These are phyloP conservation scores for Chaetodon trifasciatus DNA, from an alignment of 2,797 vertebrate species.

Conservation along the genomic window DNA sequence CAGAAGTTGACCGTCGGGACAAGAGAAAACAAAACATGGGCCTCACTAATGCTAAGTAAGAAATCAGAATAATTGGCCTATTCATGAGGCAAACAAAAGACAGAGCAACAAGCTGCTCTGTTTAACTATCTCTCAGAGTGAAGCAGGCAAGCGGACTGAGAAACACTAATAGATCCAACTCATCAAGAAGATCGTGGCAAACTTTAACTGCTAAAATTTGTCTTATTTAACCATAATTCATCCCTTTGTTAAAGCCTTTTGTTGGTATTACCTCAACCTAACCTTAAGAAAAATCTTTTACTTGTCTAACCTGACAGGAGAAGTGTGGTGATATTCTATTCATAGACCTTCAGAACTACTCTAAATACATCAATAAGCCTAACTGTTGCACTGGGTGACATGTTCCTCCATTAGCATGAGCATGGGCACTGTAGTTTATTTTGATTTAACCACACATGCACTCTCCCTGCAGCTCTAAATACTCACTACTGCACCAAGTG, in stretches of 20 bases:
- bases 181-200: background rate
- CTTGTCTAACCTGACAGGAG: background rate
- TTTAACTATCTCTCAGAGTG: background rate
- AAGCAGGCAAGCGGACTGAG: background rate
- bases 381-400: background rate
- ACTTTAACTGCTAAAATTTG: background rate
- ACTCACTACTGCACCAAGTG: background rate
- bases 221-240: background rate
- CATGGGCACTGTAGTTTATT: background rate
- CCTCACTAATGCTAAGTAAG: constrained; percentile 19
- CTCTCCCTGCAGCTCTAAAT: background rate
- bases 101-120: constrained; percentile 12
- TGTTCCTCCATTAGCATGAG: too few species aligned
- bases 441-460: background rate
- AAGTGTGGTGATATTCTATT: background rate
- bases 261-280: background rate
- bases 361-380: background rate
- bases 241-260: background rate
- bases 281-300: background rate
- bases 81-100: constrained; percentile 42
- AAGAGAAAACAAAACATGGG: constrained; percentile 4
- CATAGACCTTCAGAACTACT: background rate
- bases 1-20: background rate
- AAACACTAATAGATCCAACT: background rate
- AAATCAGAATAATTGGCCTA: constrained; percentile 36